Evolutionary conservation across 1,140 invertebrate species (phyloP).

Genomic region (Drosophila arawakana): DNA sequence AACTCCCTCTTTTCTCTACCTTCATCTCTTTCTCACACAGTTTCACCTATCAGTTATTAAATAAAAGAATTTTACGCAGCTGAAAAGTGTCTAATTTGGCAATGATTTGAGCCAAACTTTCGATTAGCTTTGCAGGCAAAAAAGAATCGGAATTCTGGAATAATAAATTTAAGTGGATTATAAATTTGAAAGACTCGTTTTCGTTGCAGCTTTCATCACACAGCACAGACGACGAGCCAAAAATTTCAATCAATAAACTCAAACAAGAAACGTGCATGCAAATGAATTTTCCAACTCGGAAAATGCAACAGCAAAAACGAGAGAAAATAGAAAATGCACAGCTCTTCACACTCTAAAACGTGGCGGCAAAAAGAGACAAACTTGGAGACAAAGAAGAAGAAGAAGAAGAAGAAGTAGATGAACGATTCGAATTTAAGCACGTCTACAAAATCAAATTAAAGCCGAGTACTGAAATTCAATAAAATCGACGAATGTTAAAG

Average conservation of each 20-base stretch:
- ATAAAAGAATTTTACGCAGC: conserved; percentile 24
- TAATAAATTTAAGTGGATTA: conserved; percentile 3
- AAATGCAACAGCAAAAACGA: conserved; percentile 24
- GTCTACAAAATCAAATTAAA: conserved; percentile 6
- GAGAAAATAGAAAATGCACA: conserved; percentile 1
- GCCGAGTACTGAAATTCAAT: background rate
- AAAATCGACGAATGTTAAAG: conserved; percentile 1
- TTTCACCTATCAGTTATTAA: conserved; percentile 54
- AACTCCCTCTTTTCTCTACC: background rate
- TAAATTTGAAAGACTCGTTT: conserved; percentile 4
- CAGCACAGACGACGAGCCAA: background rate
- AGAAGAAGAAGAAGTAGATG: background rate
- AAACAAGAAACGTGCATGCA: conserved; percentile 49
- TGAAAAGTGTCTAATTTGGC: conserved; percentile 32
- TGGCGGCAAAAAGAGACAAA: background rate
- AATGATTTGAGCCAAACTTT: background rate
- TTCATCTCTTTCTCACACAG: background rate
- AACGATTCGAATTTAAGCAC: conserved; percentile 5
- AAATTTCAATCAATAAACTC: conserved; percentile 54
- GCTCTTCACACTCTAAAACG: background rate
- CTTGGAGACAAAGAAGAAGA: background rate
- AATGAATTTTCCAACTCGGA: conserved; percentile 42
- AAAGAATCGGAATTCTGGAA: background rate
- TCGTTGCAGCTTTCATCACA: background rate
- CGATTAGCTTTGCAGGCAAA: conserved; percentile 4